Evolutionary conservation across 2,113 vertebrate species (phyloP), one percentile per base, ranked within the genome.

Genomic region (Coreoperca whiteheadi): DNA sequence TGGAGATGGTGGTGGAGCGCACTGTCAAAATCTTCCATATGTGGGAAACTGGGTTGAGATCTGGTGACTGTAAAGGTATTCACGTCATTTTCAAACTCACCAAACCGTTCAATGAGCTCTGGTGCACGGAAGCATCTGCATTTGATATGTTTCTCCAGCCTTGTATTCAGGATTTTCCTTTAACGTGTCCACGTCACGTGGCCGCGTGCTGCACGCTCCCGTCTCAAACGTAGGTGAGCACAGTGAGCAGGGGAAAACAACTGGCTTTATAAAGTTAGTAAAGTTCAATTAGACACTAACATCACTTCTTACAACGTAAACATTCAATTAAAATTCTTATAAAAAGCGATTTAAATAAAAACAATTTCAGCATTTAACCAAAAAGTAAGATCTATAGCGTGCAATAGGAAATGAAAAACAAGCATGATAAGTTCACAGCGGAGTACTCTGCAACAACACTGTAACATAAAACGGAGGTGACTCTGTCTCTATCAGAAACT

Each of bases 261-360:
- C 20, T 48, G 28, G 2, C 2, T 32, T 57, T 59, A 18, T 34
- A 18, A 34, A 67, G 43, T 60, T 41, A 32, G 25, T 65, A 46
- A 8, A 20, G 10, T 28, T 30, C n/a, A 50, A 18, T 59, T 8
- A 25, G 14, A 59, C 51, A 6, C 12, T 18, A 11, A 56, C 3
- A 1, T 64, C 5, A 7, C 59, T 6, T 75, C 4, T 11, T 30
- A 12, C 43, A 56, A 23, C 0, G 34, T 21, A 2, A 51, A 64
- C 8, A 28, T 39, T 0, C 0, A 16, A 46, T 20, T 23, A 23
- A 32, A 32, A 8, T 20, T 16, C 1, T 53, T 28, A 0, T 0
- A 16, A 11, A 61, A 39, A 9, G 7, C 11, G 5, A 34, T 59
- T 69, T 2, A 21, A 37, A 14, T 18, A 18, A 20, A 57, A 30